These are phyloP conservation scores for Petrocephalus schoutedeni DNA, from an alignment of 2,797 vertebrate species.

Conservation along the genomic window DNA sequence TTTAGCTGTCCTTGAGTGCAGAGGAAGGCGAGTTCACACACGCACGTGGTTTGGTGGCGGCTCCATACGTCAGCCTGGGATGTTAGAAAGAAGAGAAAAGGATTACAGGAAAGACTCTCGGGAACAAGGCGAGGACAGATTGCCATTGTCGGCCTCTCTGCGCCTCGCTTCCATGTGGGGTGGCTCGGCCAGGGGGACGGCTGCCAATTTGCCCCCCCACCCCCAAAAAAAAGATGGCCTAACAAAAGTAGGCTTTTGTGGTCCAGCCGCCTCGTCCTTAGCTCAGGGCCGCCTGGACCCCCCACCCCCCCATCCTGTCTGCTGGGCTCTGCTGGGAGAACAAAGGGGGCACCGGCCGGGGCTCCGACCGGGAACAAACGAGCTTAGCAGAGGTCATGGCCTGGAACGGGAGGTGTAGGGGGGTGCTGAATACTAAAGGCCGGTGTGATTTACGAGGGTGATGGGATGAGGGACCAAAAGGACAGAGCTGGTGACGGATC, in stretches of 20 bases:
- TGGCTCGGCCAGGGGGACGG: neutral
- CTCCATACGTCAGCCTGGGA: neutral
- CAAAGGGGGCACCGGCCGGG: slow-evolving; percentile 44
- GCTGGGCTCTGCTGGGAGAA: slow-evolving; percentile 51
- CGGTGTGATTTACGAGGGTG: neutral
- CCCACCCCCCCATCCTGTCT: slow-evolving; percentile 60
- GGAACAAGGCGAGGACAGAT: slow-evolving; percentile 3
- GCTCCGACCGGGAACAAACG: slow-evolving; percentile 64
- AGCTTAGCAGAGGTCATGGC: slow-evolving; percentile 63
- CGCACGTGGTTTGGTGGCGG: neutral
- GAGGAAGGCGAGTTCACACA: neutral
- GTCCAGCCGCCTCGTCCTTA: slow-evolving; percentile 58
- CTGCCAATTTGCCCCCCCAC: neutral
- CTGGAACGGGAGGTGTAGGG: slow-evolving; percentile 39
- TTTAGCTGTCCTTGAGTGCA: neutral
- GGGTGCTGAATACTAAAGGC: slow-evolving; percentile 52
- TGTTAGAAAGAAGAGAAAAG: neutral
- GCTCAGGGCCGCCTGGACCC: slow-evolving; percentile 59
- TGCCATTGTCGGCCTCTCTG: neutral
- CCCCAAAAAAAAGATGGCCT: neutral
- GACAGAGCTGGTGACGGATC: neutral
- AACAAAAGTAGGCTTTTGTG: slow-evolving; percentile 49
- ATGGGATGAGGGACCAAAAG: neutral
- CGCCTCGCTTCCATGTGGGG: neutral
- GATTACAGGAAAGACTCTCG: neutral